Evolutionary conservation across 1,140 invertebrate species (phyloP).

Genomic region (Goniozus legneri): DNA sequence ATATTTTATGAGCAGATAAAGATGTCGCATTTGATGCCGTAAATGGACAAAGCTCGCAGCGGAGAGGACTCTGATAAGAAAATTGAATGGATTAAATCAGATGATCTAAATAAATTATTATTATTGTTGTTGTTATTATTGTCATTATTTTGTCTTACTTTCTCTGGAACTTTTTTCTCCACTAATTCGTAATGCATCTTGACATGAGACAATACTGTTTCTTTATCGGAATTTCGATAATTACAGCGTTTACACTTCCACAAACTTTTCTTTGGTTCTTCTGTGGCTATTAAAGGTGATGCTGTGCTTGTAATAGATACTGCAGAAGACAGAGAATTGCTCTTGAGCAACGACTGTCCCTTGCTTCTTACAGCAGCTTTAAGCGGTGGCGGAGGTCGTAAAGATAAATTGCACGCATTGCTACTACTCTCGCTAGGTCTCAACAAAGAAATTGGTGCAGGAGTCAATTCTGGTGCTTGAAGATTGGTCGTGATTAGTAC

Average conservation of each 20-base stretch:
- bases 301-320: slow-evolving; percentile 4
- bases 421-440: slow-evolving; percentile 16
- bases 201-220: slow-evolving; percentile 65
- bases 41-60: slow-evolving; percentile 75
- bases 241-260: slow-evolving; percentile 84
- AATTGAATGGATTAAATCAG: too few relatives aligned
- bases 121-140: too few relatives aligned
- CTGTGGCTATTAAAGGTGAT: slow-evolving; percentile 9
- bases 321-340: slow-evolving; percentile 24
- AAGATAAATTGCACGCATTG: slow-evolving; percentile 12
- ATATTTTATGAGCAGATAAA: slow-evolving; percentile 67
- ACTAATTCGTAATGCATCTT: slow-evolving; percentile 58
- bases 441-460: slow-evolving; percentile 8
- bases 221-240: slow-evolving; percentile 67
- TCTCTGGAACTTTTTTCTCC: slow-evolving; percentile 13
- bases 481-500: slow-evolving; percentile 33
- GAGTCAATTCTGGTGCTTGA: slow-evolving; percentile 15
- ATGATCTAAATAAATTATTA: too few relatives aligned
- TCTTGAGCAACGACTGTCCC: slow-evolving; percentile 43
- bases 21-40: slow-evolving; percentile 61
- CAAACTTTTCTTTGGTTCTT: slow-evolving; percentile 59
- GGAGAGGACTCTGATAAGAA: slow-evolving; percentile 28
- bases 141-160: slow-evolving; percentile 34
- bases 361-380: slow-evolving; percentile 31
- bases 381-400: slow-evolving; percentile 37